Evolutionary conservation across 2,797 vertebrate genomes (phyloP).

Genomic region (Naso thynnoides): DNA sequence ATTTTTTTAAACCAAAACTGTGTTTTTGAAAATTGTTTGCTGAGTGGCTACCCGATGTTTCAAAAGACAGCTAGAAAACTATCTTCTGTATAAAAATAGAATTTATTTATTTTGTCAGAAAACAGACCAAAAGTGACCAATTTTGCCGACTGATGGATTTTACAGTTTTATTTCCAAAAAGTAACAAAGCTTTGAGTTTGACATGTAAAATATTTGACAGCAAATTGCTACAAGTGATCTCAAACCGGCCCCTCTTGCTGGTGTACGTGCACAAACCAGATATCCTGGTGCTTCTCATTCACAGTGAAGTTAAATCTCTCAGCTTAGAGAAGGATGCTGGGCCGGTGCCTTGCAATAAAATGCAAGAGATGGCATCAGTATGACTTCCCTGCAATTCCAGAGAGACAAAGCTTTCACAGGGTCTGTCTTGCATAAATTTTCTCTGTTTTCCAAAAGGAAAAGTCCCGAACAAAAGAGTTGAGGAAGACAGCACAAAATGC

Average conservation of each 20-base stretch:
- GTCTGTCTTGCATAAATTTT: neutral
- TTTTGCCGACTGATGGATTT: neutral
- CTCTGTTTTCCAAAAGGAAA: neutral
- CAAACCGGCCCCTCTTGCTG: neutral
- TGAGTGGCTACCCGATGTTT: neutral
- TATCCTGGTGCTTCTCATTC: neutral
- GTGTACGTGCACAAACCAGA: neutral
- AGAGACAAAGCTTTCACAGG: neutral
- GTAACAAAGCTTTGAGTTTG: neutral
- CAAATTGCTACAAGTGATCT: neutral
- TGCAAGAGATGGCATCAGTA: conserved; percentile 24
- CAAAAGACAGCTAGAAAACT: neutral
- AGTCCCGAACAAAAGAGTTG: neutral
- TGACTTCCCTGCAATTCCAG: neutral
- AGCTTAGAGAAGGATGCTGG: neutral
- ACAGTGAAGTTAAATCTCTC: neutral
- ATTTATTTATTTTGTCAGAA: neutral
- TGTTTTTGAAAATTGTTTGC: conserved; percentile 1
- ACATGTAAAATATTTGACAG: neutral
- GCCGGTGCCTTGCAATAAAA: neutral
- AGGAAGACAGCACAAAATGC: neutral
- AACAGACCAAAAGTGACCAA: neutral
- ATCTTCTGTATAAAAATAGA: neutral
- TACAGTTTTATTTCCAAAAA: neutral
- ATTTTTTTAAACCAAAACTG: neutral